phyloP scores from a whole-genome alignment of 1,140 invertebrate species.

The Anoplophora glabripennis region DNA sequence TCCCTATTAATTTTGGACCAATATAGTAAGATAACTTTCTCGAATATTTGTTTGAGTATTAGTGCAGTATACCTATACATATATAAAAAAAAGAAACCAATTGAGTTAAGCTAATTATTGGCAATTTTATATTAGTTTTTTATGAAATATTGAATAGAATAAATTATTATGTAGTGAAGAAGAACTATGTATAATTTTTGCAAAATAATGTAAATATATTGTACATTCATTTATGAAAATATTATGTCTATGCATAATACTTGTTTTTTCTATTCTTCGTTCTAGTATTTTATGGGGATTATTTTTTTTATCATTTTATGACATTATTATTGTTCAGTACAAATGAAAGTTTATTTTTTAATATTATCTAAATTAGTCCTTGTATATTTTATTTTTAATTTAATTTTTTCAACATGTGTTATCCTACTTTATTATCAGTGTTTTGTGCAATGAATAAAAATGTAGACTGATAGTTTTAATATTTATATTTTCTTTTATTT shows the following conservation, averaged over 20 bases:
- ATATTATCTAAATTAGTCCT: slow-evolving; percentile 35
- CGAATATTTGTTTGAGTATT: neutral
- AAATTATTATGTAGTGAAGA: slow-evolving; percentile 35
- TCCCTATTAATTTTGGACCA: slow-evolving; percentile 30
- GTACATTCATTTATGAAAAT: slow-evolving; percentile 43
- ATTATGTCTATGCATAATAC: slow-evolving; percentile 37
- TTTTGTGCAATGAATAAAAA: slow-evolving; percentile 44
- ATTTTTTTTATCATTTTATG: slow-evolving; percentile 25
- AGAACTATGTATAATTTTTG: slow-evolving; percentile 34
- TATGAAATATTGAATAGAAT: slow-evolving; percentile 32
- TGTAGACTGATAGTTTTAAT: slow-evolving; percentile 44
- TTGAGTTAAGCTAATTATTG: slow-evolving; percentile 41
- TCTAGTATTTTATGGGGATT: slow-evolving; percentile 35
- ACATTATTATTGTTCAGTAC: slow-evolving; percentile 37
- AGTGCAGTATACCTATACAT: too few species aligned
- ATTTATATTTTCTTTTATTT: slow-evolving; percentile 29
- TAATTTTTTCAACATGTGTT: slow-evolving; percentile 28
- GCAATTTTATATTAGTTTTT: slow-evolving; percentile 41
- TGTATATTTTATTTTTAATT: slow-evolving; percentile 37
- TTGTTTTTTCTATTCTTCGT: slow-evolving; percentile 26
- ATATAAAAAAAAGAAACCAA: neutral
- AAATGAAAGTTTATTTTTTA: slow-evolving; percentile 39
- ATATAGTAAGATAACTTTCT: slow-evolving; percentile 18
- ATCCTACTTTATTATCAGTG: slow-evolving; percentile 41
- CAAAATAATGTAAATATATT: slow-evolving; percentile 41